These are phyloP conservation scores for Isaurus tuberculatus DNA, from an alignment of 92 coral and sea anemone genomes.

Conservation along the genomic window DNA sequence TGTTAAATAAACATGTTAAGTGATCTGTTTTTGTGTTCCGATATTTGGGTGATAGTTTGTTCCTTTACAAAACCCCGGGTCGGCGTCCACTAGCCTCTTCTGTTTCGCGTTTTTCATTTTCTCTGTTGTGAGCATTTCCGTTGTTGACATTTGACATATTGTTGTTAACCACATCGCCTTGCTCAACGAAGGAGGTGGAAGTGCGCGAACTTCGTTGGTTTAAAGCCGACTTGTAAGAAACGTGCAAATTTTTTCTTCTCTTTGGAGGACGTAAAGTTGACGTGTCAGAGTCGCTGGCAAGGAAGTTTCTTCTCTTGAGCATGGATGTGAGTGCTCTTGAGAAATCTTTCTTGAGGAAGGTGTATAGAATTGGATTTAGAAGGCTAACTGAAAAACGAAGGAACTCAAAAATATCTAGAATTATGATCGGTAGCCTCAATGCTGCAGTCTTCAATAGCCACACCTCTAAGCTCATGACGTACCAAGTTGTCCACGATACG, in stretches of 20 bases:
- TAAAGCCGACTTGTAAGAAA: background rate
- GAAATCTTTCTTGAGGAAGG: slow-evolving; percentile 94
- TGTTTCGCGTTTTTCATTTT: background rate
- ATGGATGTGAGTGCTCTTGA: slow-evolving; percentile 80
- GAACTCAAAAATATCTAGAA: slow-evolving; percentile 71
- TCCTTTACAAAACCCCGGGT: background rate
- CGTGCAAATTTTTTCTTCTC: slow-evolving; percentile 30
- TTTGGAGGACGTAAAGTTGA: slow-evolving; percentile 27
- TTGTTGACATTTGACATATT: background rate
- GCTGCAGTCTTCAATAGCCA: background rate
- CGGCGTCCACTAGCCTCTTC: background rate
- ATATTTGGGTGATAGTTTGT: too few relatives aligned
- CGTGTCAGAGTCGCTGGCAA: slow-evolving; percentile 65
- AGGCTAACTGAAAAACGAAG: slow-evolving; percentile 86
- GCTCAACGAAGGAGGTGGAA: slow-evolving; percentile 18
- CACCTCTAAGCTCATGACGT: slow-evolving; percentile 55
- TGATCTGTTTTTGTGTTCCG: too few relatives aligned
- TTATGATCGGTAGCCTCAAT: slow-evolving; percentile 23
- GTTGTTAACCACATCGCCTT: slow-evolving; percentile 21
- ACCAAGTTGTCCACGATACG: slow-evolving; percentile 89
- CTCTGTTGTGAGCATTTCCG: background rate
- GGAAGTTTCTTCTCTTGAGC: slow-evolving; percentile 66
- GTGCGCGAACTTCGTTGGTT: slow-evolving; percentile 22
- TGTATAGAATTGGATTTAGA: slow-evolving; percentile 91
- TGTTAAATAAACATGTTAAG: too few relatives aligned